A percentile compares a stretch with the other conserved stretches of the same genome.
Conservation (phyloP, 2,797 vertebrate species). For the Cryptoprocta ferox region DNA sequence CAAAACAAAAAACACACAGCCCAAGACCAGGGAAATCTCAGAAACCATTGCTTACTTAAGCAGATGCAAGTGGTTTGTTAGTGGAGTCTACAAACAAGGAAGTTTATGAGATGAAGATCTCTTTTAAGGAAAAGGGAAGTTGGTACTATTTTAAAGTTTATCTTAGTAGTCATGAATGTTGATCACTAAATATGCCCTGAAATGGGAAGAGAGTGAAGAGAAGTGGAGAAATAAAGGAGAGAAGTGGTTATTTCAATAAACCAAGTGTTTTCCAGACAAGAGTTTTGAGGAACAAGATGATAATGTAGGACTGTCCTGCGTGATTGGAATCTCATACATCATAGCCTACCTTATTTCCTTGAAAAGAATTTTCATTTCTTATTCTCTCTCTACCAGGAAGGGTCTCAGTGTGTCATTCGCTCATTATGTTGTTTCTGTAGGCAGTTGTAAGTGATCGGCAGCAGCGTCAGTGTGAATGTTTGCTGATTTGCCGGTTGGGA, state of each 20-base stretch:
- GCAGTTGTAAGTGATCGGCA: background rate
- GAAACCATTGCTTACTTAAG: background rate
- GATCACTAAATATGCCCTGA: background rate
- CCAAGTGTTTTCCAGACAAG: conserved; percentile 23
- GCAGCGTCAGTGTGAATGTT: background rate
- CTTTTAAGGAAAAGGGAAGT: conserved; percentile 41
- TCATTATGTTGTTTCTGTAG: background rate
- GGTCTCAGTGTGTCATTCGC: background rate
- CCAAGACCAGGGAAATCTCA: background rate
- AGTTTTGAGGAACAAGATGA: background rate
- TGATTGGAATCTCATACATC: background rate
- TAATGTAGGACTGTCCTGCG: background rate
- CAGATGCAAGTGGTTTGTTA: background rate
- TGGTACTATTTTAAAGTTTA: conserved; percentile 25
- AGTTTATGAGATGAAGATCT: background rate
- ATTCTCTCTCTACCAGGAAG: background rate
- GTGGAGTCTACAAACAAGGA: background rate
- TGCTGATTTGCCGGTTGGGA: background rate
- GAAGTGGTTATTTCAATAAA: conserved; percentile 65
- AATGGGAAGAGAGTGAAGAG: conserved; percentile 54
- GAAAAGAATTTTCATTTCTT: background rate
- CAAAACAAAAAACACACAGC: background rate
- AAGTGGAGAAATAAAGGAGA: background rate
- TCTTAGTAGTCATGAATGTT: background rate
- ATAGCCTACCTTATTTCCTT: background rate